These are phyloP conservation scores for Tapera naevia DNA, from an alignment of 2,797 vertebrate genomes.

Conservation along the genomic window DNA sequence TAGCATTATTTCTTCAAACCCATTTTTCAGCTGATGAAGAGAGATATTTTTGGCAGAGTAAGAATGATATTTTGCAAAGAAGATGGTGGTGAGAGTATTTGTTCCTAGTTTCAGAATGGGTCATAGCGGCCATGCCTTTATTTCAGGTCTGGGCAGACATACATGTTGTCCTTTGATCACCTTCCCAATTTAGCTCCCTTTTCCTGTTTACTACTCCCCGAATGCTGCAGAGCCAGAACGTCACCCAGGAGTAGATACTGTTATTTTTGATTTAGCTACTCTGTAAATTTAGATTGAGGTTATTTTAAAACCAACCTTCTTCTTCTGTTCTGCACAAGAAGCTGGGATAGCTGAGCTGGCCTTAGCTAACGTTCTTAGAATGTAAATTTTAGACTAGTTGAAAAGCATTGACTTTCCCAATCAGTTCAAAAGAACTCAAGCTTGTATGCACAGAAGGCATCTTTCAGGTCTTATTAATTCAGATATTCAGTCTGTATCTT, in stretches of 20 bases:
- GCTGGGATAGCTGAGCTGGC: not conserved
- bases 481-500: not conserved
- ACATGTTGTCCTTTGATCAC: not conserved
- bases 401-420: not conserved
- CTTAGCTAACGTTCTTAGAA: not conserved
- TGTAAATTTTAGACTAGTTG: not conserved
- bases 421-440: not conserved
- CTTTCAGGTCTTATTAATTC: not conserved
- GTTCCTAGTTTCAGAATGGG: not conserved
- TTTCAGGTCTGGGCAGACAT: not conserved
- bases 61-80: not conserved
- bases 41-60: not conserved
- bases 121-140: not conserved
- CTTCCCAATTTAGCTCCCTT: slow-evolving; percentile 2
- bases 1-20: not conserved
- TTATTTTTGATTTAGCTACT: not conserved
- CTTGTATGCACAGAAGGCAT: not conserved
- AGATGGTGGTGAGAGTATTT: not conserved
- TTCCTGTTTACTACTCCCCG: slow-evolving; percentile 2
- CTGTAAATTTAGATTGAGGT: not conserved
- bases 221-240: not conserved
- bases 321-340: not conserved
- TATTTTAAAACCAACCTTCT: not conserved
- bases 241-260: not conserved
- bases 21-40: not conserved